Percentiles rank a stretch among this genome's conserved stretches.
Evolutionary conservation across 2,113 vertebrate genomes (phyloP).

Genomic region (Solea senegalensis): DNA sequence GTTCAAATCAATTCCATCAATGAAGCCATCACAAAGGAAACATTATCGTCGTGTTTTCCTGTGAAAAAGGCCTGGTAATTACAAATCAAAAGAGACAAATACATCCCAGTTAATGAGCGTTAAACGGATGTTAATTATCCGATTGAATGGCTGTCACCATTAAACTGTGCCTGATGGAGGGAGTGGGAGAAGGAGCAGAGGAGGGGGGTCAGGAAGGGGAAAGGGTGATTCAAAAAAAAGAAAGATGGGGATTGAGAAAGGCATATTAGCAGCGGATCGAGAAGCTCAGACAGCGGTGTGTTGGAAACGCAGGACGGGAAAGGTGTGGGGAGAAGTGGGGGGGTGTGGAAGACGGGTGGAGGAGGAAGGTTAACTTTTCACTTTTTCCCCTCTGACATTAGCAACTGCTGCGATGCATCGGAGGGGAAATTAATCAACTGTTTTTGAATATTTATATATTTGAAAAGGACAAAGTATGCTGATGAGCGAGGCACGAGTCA

Average conservation of each 20-base stretch:
- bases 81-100: slow-evolving; percentile 80
- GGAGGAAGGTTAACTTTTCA: slow-evolving; percentile 18
- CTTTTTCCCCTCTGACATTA: slow-evolving; percentile 27
- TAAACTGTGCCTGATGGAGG: slow-evolving; percentile 75
- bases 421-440: slow-evolving; percentile 69
- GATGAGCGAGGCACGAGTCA: slow-evolving; percentile 50
- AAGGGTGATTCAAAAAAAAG: slow-evolving; percentile 10
- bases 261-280: slow-evolving; percentile 53
- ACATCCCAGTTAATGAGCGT: slow-evolving; percentile 80
- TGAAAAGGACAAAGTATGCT: slow-evolving; percentile 54
- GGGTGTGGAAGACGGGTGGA: slow-evolving; percentile 11
- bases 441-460: slow-evolving; percentile 66
- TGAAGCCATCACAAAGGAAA: slow-evolving; percentile 65
- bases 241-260: slow-evolving; percentile 35
- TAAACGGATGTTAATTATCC: slow-evolving; percentile 83
- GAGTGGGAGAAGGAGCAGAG: slow-evolving; percentile 19
- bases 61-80: slow-evolving; percentile 75
- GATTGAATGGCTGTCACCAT: slow-evolving; percentile 82
- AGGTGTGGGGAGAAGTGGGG: slow-evolving; percentile 21
- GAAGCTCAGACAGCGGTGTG: slow-evolving; percentile 57
- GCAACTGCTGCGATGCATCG: slow-evolving; percentile 48
- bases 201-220: background rate
- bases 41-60: slow-evolving; percentile 68
- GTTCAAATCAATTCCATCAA: slow-evolving; percentile 75
- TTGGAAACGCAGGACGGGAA: slow-evolving; percentile 41